Evolutionary conservation across 2,113 vertebrate species (phyloP).

Genomic region (Alligator mississippiensis): DNA sequence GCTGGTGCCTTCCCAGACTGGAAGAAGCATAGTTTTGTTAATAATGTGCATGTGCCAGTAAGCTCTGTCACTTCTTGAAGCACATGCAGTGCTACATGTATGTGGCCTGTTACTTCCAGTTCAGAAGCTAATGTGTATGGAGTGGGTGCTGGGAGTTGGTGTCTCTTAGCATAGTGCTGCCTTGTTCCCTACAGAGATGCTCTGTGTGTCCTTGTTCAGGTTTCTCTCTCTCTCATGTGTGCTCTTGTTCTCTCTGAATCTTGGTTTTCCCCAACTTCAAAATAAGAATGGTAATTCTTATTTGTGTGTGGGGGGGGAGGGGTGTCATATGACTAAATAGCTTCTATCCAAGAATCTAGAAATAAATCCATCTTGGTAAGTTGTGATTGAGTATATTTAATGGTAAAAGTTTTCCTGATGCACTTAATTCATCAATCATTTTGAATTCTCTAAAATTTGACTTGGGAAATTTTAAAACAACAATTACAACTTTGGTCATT

Average conservation of each 20-base stretch:
- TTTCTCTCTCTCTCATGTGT: neutral
- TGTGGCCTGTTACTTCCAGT: too few species aligned
- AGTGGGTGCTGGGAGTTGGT: too few species aligned
- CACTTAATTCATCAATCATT: neutral
- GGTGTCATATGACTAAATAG: neutral
- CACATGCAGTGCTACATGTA: too few species aligned
- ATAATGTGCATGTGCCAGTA: too few species aligned
- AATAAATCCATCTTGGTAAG: neutral
- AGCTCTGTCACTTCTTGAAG: too few species aligned
- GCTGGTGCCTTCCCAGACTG: too few species aligned
- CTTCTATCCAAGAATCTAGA: neutral
- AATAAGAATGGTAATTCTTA: neutral
- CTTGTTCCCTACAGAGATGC: neutral
- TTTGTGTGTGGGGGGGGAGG: neutral
- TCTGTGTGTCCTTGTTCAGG: neutral
- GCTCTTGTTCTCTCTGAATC: neutral
- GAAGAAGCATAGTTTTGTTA: too few species aligned
- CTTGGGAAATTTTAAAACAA: conserved; percentile 41
- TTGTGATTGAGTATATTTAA: neutral
- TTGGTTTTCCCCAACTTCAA: neutral
- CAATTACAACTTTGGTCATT: neutral
- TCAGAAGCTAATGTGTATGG: too few species aligned
- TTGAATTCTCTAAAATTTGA: neutral
- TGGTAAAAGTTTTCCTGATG: neutral
- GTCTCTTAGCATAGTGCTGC: neutral